Base-by-base conservation (phyloP, 2,888 invertebrate genomes). In the Oscheius myriophilus region DNA sequence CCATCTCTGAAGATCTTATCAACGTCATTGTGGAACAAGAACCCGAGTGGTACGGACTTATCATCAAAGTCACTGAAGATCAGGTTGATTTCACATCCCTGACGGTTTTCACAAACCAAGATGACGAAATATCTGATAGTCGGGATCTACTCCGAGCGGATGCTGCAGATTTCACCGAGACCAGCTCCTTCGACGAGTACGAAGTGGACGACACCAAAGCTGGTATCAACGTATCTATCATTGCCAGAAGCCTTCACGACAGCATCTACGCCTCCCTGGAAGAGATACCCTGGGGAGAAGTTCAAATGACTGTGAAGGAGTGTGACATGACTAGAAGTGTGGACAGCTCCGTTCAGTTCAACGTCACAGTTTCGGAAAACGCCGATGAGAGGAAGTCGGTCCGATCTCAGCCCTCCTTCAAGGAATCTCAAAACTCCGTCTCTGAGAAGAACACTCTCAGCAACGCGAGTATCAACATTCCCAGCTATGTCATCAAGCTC, bases 261-360 rank as follows among this genome's bases (percentile, higher is more conserved):
- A 75, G 77, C 23, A 79, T 83, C 9, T 75, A 80, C 58, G 85
- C 81, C 18, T 77, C 79, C 1, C 71, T 85, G 43, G 84, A 85
- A 54, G 84, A 85, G 61, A 83, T 85, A 21, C 84, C 83, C 4
- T 85, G 84, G 82, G 82, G 82, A 52, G 83, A 83, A 63, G 83
- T 79, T 12, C 67, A 70, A n/a, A 80, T 83, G 73, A 78, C 81
- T 21, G 66, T 82, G 16, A 73, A 74, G n/a, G 73, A 76, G 59
- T 16, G 66, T n/a, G 58, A 67, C 14, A 74, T 76, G 71, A 62
- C 67, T 18, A 65, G 46, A 45, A 78, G 76, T 46, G 43, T 62
- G 0, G 78, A 78, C 52, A 71, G 69, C 14, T 70, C 71, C 12
- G 49, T 74, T 14, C 71, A 71, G 39, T 84, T 84, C 76, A 84